Evolutionary conservation across 2,113 vertebrate genomes (phyloP), one percentile per base, ranked within the genome.

Genomic region (Chionodraco myersi): DNA sequence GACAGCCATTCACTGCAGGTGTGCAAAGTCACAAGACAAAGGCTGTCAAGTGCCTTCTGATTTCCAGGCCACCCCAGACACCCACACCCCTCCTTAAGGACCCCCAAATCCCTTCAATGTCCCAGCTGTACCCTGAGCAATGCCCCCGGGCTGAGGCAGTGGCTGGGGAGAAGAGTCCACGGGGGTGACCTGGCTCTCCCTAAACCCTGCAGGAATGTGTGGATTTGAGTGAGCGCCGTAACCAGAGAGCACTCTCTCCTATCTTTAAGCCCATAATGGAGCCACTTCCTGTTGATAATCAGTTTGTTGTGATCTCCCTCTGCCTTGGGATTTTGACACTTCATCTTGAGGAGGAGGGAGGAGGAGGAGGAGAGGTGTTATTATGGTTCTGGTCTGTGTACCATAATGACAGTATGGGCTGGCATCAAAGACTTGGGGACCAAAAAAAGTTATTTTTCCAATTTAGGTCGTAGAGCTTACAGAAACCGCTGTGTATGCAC

Each of bases 251-350:
- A 73, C 81, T 73, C 86, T 88, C 84, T 83, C 70, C 80, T 63
- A 76, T 84, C 82, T 83, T 79, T 94, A 94, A 95, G 92, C 93
- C 87, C 84, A 92, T 94, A 94, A 95, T 94, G 93, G 93, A 92
- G 85, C 65, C 89, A 90, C 93, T 93, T 94, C 93, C 93, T 93
- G 90, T 94, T 94, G 87, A 83, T 91, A 84, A 89, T 90, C 89
- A 79, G 82, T 86, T 83, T 94, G 92, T 93, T 94, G 92, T 93
- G 89, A 94, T 93, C 92, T 91, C 60, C 75, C 66, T 72, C 76
- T 54, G 72, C 83, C 63, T 75, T 58, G 45, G 82, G 91, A 89
- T 91, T 91, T 89, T 89, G 86, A 89, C 90, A 92, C 92, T 91
- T 92, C 78, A 79, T 90, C 83, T 86, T 41, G 63, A 65, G 6